Base-by-base conservation (phyloP, 2,888 invertebrate species). In the Chaetogeoica ovagalla region DNA sequence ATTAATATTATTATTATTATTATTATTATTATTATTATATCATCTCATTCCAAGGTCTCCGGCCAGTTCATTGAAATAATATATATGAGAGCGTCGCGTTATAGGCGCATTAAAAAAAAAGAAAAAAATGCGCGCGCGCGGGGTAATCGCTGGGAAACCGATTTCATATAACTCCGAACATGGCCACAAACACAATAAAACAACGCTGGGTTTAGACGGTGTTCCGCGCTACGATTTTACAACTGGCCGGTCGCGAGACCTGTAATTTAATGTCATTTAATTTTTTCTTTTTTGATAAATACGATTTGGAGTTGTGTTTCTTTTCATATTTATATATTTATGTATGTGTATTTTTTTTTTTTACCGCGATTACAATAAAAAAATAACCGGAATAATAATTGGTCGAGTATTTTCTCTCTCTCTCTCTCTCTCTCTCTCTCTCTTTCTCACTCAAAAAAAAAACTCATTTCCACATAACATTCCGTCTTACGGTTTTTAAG, bases 201-300 rank as follows among this genome's bases (percentile, higher is more conserved):
- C 57, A 59, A 76, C 59, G n/a, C 57, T 21, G 6, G 43, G n/a
- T 11, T 11, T 11, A 43, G 7, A 6, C 15, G 15, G 68, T 69
- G 59, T 68, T 59, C 39, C 76, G 69, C 30, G 30, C 43, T 60
- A 48, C 57, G 66, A 43, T 43, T 75, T 76, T 76, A 69, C 69
- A 62, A 77, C 55, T 15, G 69, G n/a, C 60, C 39, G 11, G n/a
- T 30, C 62, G 13, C 43, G 11, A 77, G 68, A 77, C 76, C 76
- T 69, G 21, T 77, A 77, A 77, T 77, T 77, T 77, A 69, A 69
- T 69, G 76, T 69, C 76, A 69, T 77, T 77, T 77, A 77, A 77
- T 60, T 60, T 60, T 77, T 59, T 60, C 15, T 43, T 43, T 52
- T 62, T 19, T 60, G 19, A 59, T 43, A 39, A 52, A 62, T 52